These are phyloP conservation scores for Zhuqinia jingwanae DNA, from an alignment of 2,888 invertebrate species.

Conservation along the genomic window DNA sequence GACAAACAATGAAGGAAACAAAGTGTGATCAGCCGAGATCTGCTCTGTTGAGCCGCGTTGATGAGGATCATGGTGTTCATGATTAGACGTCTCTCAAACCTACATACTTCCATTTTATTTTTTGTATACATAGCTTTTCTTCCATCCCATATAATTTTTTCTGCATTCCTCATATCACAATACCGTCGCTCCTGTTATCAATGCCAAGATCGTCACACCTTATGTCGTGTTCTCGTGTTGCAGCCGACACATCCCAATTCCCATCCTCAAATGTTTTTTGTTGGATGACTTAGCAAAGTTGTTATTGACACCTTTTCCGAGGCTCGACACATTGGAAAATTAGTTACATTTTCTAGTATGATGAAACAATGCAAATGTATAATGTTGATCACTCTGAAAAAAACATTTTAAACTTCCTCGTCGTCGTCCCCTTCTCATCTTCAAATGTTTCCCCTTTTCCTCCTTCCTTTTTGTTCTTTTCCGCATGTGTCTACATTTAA, in stretches of 20 bases:
- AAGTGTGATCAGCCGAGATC: too few species aligned
- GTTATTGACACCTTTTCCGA: conserved; percentile 32
- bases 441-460: neutral
- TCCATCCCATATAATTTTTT: neutral
- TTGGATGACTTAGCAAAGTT: conserved; percentile 31
- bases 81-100: too few species aligned
- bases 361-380: too few species aligned
- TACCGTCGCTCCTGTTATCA: neutral
- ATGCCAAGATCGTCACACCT: neutral
- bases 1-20: too few species aligned
- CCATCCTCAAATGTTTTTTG: too few species aligned
- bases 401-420: neutral
- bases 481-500: neutral
- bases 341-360: neutral
- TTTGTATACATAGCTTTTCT: neutral
- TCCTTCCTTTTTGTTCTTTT: neutral
- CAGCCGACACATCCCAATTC: too few species aligned
- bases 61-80: too few species aligned
- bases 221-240: neutral
- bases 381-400: conserved; percentile 29
- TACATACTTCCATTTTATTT: neutral
- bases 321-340: neutral
- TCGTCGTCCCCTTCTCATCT: neutral
- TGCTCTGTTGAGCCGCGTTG: too few species aligned
- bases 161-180: neutral